Base-by-base conservation (phyloP, 2,888 invertebrate species). In the Unio pictorum region DNA sequence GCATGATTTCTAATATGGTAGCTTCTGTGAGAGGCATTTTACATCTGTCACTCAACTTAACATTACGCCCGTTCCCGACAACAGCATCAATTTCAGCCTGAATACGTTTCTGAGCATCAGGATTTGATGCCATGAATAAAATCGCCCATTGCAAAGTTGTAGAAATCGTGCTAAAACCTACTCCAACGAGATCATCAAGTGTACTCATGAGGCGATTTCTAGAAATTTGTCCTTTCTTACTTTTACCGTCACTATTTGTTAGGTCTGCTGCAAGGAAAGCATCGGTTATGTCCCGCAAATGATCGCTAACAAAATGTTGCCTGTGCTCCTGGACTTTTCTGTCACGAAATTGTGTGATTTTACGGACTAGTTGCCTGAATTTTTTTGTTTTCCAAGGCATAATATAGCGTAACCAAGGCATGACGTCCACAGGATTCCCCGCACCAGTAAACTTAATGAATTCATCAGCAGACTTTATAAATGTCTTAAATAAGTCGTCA, bases 221-320 rank as follows among this genome's bases (percentile, higher is more conserved):
- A 11, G 68, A 62, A 76, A 57, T 20, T 11, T 28, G 26, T 1
- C 45, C 61, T 6, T 54, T 55, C 3, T 64, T 71, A 11, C 58
- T 45, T 4, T 60, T 18, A 26, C 66, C 63, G 15, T 68, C 71
- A 20, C 68, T 68, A 6, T 61, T 69, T 28, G 69, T 66, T 4
- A 67, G 23, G 6, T 69, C 58, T n/a, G 66, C 62, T 55, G 73
- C 62, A 30, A 85, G 73, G 5, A 84, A 67, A 4, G 78, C 78
- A 66, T 85, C 84, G n/a, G 78, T 76, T 57, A 77, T 69, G 61
- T 85, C 82, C 23, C 83, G 73, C 1, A 81, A 71, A 34, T 73
- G 17, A 0, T 20, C 56, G 3, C 20, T 54, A 3, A 58, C 30
- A 64, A 65, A 71, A 0, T 61, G n/a, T 7, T 68, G 61, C 18